Evolutionary conservation across 2,888 invertebrate species (phyloP).

Genomic region (Tachystola acroxantha): DNA sequence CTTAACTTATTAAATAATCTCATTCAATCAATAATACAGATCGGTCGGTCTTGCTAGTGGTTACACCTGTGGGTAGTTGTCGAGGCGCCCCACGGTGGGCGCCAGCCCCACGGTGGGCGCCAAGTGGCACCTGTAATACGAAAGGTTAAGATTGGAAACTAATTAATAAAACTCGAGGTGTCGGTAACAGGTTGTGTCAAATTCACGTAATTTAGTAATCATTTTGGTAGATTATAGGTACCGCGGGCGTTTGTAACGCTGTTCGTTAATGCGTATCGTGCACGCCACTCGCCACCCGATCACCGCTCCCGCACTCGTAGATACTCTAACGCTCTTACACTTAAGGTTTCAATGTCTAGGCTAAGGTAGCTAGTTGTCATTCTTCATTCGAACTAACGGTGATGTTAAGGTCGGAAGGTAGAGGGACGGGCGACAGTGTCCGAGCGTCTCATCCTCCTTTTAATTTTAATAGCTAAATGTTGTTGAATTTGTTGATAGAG

Average conservation of each 20-base stretch:
- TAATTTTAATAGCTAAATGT: constrained; percentile 76
- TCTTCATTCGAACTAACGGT: constrained; percentile 36
- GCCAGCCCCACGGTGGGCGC: background rate
- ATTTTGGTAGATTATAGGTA: constrained; percentile 20
- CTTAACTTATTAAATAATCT: no score
- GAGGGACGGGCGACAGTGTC: constrained; percentile 18
- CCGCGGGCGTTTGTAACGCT: constrained; percentile 1
- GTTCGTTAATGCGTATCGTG: background rate
- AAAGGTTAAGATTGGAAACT: background rate
- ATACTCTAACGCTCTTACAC: constrained; percentile 33
- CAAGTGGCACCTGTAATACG: background rate
- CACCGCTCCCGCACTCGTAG: constrained; percentile 7
- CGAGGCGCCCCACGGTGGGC: background rate
- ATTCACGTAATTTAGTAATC: constrained; percentile 21
- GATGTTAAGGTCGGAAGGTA: constrained; percentile 13
- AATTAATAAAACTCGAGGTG: constrained; percentile 3
- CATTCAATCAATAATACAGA: no score
- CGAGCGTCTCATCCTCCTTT: constrained; percentile 51
- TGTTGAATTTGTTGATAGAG: constrained; percentile 76
- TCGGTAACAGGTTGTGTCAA: constrained; percentile 34
- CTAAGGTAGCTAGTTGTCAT: constrained; percentile 61
- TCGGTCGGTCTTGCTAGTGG: background rate
- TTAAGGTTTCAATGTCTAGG: constrained; percentile 59
- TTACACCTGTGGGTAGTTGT: background rate
- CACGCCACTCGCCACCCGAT: background rate